Conservation (phyloP, 2,888 invertebrate species). For the Tigriopus californicus region DNA sequence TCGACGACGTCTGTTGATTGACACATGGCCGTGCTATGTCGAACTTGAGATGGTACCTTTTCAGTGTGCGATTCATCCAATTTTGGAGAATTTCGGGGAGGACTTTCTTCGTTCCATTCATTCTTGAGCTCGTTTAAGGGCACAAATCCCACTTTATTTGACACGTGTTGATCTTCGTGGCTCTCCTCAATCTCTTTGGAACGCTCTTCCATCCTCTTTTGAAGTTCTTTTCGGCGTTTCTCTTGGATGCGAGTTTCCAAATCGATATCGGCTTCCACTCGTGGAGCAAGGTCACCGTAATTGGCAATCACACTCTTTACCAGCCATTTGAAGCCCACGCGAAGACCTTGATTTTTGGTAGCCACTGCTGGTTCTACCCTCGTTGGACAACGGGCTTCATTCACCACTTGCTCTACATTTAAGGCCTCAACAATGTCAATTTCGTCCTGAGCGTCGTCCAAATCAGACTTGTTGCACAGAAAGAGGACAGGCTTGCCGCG, state of each 20-base stretch:
- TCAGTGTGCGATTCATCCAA: too few species aligned
- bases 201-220: constrained; percentile 13
- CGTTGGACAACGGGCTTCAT: constrained; percentile 11
- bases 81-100: too few species aligned
- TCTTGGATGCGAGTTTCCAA: constrained; percentile 1
- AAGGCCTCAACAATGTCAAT: constrained; percentile 11
- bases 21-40: too few species aligned
- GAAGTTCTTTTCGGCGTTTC: background rate
- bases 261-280: constrained; percentile 5
- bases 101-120: too few species aligned
- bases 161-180: background rate
- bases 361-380: constrained; percentile 3
- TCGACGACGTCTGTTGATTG: too few species aligned
- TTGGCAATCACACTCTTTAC: constrained; percentile 10
- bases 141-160: constrained; percentile 4
- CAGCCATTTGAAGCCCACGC: constrained; percentile 14
- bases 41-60: too few species aligned
- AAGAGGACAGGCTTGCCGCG: constrained; percentile 7
- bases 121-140: background rate
- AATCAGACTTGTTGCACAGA: constrained; percentile 9
- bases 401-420: constrained; percentile 11
- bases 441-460: constrained; percentile 6
- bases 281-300: background rate
- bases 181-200: background rate
- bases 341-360: constrained; percentile 7